Conservation (phyloP, 2,888 invertebrate species). For the Heteromurus nitidus region DNA sequence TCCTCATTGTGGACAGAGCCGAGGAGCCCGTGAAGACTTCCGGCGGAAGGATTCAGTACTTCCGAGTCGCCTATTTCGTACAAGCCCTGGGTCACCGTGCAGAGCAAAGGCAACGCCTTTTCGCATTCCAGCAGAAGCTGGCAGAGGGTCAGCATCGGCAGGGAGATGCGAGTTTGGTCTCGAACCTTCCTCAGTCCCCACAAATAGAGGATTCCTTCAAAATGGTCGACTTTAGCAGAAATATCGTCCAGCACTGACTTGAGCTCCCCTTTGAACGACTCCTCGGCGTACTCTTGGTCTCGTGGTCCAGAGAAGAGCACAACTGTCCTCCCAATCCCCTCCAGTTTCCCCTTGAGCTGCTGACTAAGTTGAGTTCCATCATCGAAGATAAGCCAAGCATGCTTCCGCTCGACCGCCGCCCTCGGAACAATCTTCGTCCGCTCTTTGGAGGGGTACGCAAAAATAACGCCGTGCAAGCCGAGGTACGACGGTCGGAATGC, state of each 20-base stretch:
- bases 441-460: conserved; percentile 12
- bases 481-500: conserved; percentile 17
- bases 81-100: too few relatives aligned
- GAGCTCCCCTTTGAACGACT: neutral
- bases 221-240: too few relatives aligned
- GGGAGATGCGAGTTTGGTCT: neutral
- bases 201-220: neutral
- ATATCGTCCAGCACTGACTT: too few relatives aligned
- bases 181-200: neutral
- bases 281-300: too few relatives aligned
- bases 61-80: too few relatives aligned
- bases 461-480: conserved; percentile 29
- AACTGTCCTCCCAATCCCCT: neutral
- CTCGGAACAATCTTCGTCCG: neutral
- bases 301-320: neutral
- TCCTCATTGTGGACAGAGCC: neutral
- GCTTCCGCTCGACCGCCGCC: neutral
- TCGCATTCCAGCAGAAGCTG: neutral
- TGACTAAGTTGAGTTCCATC: neutral
- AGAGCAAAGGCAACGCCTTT: neutral
- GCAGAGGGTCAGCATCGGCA: neutral
- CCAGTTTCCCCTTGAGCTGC: neutral
- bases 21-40: neutral
- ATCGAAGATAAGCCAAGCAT: neutral
- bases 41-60: too few relatives aligned